Conservation (phyloP, 2,113 vertebrate genomes). For the Leucopsar rothschildi region DNA sequence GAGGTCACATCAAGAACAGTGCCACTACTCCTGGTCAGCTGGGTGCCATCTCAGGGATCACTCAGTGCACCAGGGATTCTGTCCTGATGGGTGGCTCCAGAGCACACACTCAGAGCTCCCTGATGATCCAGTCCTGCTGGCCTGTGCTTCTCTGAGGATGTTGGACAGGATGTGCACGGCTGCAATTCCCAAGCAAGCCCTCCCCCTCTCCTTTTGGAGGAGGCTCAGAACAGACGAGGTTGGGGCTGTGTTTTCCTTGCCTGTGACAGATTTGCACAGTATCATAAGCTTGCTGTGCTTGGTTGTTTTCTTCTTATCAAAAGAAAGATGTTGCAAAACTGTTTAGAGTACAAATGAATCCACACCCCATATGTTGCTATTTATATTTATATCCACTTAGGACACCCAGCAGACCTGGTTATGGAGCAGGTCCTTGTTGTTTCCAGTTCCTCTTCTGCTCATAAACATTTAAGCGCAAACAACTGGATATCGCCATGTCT, state of each 20-base stretch:
- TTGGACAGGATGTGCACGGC: fast-evolving
- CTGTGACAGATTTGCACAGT: neutral
- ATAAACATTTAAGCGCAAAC: neutral
- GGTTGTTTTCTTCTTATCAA: neutral
- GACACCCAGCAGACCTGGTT: neutral
- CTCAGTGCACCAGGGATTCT: neutral
- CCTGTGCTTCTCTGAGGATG: neutral
- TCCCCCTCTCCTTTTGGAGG: neutral
- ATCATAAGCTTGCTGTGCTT: neutral
- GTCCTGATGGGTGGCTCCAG: fast-evolving
- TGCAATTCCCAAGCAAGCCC: neutral
- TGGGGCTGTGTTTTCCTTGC: neutral
- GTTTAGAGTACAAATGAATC: neutral
- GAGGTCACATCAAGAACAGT: neutral
- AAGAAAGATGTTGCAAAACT: neutral
- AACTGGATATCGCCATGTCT: neutral
- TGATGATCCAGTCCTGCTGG: neutral
- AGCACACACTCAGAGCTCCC: neutral
- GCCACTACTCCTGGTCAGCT: neutral
- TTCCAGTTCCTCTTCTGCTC: neutral
- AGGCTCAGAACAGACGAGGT: neutral
- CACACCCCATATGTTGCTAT: neutral
- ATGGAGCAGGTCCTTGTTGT: neutral
- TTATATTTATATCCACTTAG: neutral
- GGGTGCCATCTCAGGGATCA: neutral